Base-by-base conservation (phyloP, 1,140 invertebrate genomes). In the Drosophila pseudoobscura region DNA sequence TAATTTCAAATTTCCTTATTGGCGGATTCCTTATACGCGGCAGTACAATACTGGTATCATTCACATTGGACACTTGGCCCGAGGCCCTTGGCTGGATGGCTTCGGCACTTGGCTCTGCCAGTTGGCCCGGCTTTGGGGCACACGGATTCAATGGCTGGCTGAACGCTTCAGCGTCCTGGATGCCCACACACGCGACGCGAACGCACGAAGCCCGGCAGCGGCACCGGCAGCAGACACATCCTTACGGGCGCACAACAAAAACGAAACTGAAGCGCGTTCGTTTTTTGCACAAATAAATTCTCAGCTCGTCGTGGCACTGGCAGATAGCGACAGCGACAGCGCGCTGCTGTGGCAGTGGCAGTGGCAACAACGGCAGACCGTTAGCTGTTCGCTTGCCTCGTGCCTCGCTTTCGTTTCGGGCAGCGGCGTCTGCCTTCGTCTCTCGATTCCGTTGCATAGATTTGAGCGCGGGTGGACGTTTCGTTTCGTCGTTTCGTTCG, bases 191-290 rank as follows among this genome's bases (percentile, higher is more conserved):
- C 84, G 83, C 83, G 83, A 89, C 83, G 83, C 83, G 84, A 89
- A 84, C 84, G 83, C 84, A 79, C 75, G 72, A 84, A 62, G 84
- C 76, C 87, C 83, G 75, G 75, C 82, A 88, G 56, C 82, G 83
- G 78, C 75, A 79, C 72, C 76, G 83, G 78, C 75, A 79, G 76
- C 76, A 80, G 82, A 88, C 82, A 91, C 89, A 91, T 91, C 89
- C 89, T 91, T 84, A 91, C 89, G 89, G 90, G 89, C 89, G 89
- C 89, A 91, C 89, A 78, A 84, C 82, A 90, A 91, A 91, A 85
- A 91, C 89, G 89, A 91, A 89, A 91, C 89, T 91, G 85, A 91
- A 83, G 59, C 71, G 55, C 69, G 35, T 80, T 90, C 78, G 79
- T 83, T 83, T 88, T 74, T 88, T 79, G 69, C 76, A 61, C 75